Evolutionary conservation across 2,797 vertebrate species (phyloP), one percentile per base, ranked within the genome.

Genomic region (Saxicola maurus): DNA sequence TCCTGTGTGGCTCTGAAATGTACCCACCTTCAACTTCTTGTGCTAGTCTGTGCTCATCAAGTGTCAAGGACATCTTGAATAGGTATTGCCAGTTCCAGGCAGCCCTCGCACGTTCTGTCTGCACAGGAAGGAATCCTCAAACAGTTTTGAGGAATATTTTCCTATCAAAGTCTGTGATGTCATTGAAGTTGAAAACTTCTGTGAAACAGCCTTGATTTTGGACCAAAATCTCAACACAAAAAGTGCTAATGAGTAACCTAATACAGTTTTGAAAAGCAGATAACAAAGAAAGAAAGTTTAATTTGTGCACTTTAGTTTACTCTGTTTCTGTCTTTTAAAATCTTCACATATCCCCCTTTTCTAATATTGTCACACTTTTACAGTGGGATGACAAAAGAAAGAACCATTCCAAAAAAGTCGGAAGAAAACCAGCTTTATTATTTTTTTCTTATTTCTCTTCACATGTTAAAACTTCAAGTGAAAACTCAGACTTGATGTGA

Each of bases 401-500:
- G 38, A 75, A n/a, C 9, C 4, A 25, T 82, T 79, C 37, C 25
- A 66, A 69, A 72, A 76, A 28, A 65, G n/a, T 9, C 15, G 17
- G 38, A 66, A 62, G 10, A 11, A 83, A 68, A n/a, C 3, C 6
- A 21, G 8, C 8, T 13, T 15, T 31, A 55, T 60, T 45, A 24
- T 21, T 27, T 56, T 18, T 24, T 17, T 2, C 2, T n/a, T 9
- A 15, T 30, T 66, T 71, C 72, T 61, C 43, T 77, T 60, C 31
- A 71, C 10, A 11, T 78, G 82, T 87, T 74, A 52, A 86, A 75
- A 42, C 21, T 69, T 73, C 7, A 86, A 69, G 31, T 46, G 52
- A 79, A 90, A 91, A 66, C 33, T 56, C 16, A 38, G 35, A 38
- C n/a, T 82, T 79, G 57, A 87, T 82, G 51, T 46, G 68, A 93